Evolutionary conservation across 2,797 vertebrate genomes (phyloP), one percentile per base, ranked within the genome.

Genomic region (Arrhamphus sclerolepis): DNA sequence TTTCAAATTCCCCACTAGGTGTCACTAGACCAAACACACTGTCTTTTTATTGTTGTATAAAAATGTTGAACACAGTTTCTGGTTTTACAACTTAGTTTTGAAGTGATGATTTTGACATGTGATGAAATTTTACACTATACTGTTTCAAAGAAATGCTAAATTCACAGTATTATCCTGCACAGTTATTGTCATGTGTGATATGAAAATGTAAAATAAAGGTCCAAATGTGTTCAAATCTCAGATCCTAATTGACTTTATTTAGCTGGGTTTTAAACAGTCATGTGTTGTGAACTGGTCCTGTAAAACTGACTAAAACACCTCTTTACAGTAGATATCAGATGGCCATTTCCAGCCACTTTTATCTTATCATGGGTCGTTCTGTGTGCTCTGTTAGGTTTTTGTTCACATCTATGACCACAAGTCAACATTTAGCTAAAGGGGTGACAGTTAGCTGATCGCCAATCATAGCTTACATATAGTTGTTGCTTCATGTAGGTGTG

Each of bases 161-260:
- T 55, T 9, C 61, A 70, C 70, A 84, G 86, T 88, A 65, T 89
- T 85, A 72, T 59, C 61, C 73, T 80, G 62, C 57, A 83, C 56
- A 74, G 38, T 26, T 17, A 31, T 29, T 31, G 29, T 64, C 2
- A 51, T 64, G 24, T 68, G 62, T 81, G 65, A 49, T 28, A 52
- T 72, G 6, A 52, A 51, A 17, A 56, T 84, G 63, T 63, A 59
- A 4, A 77, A 62, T 76, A 64, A 73, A 78, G 46, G 40, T 53
- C 61, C 2, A 19, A 77, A 74, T 81, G 58, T 77, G 82, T 49
- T 17, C 41, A 42, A 67, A 62, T 65, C 51, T 62, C 42, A 57
- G 67, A 63, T 17, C 17, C 38, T 31, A 22, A 4, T 53, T 39
- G 7, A 51, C 56, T 72, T 61, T 49, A 17, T 21, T 19, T 43